Evolutionary conservation across 2,113 vertebrate genomes (phyloP).

Genomic region (Marmota monax): DNA sequence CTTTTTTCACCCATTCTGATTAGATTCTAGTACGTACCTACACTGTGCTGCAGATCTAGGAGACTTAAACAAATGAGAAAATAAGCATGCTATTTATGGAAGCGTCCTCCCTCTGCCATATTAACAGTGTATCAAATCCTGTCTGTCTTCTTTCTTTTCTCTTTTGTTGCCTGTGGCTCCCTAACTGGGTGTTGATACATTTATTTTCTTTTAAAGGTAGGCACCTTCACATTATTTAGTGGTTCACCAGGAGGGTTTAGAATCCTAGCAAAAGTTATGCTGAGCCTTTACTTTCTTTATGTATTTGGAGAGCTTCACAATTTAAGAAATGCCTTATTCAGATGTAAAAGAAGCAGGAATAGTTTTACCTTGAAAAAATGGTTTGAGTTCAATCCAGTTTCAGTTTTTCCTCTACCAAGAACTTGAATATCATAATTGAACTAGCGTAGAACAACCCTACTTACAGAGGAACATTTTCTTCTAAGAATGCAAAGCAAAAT

Average conservation of each 20-base stretch:
- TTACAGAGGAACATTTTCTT: background rate
- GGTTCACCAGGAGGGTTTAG: constrained; percentile 35
- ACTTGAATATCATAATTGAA: constrained; percentile 45
- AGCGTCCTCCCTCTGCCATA: constrained; percentile 14
- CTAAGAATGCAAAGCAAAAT: constrained; percentile 74
- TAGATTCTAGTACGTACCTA: constrained; percentile 63
- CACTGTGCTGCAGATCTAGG: background rate
- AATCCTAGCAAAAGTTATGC: constrained; percentile 2
- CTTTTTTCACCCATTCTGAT: constrained; percentile 48
- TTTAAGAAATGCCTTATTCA: constrained; percentile 56
- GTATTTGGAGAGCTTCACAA: constrained; percentile 17
- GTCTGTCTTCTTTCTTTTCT: background rate
- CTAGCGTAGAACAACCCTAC: background rate
- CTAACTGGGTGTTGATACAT: background rate
- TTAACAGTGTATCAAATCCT: constrained; percentile 20
- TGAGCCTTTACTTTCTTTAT: constrained; percentile 37
- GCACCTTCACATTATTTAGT: constrained; percentile 26
- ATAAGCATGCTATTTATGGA: constrained; percentile 59
- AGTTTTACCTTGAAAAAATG: constrained; percentile 13
- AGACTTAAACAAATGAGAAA: constrained; percentile 63
- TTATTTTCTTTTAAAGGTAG: constrained; percentile 58
- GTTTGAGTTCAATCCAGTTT: constrained; percentile 53
- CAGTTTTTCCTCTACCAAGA: constrained; percentile 9
- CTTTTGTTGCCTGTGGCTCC: background rate
- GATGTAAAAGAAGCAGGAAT: constrained; percentile 23